Evolutionary conservation across 2,113 vertebrate species (phyloP), one percentile per base, ranked within the genome.

Genomic region (Erythrocercus mccallii): DNA sequence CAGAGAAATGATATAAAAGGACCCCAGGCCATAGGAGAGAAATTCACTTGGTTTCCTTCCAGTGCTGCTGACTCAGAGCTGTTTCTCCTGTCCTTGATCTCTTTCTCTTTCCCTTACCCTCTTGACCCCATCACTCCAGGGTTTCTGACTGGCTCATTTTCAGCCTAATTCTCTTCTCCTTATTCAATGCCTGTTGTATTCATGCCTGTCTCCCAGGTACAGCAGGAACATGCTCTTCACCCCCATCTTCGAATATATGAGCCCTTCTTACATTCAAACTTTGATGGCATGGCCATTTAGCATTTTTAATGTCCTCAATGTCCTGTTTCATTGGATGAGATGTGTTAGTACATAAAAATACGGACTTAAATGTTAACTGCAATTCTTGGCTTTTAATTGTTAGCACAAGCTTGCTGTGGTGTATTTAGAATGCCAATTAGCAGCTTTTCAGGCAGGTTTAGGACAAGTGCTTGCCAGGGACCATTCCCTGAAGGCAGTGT

Each of bases 1-100:
- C 81, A 84, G 91, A 96, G 69, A 91, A 81, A 89, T 91, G 2
- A 77, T 86, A 80, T 62, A 80, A 96, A 91, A 78, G 42, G 88
- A 93, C 90, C 92, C 80, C 7, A 2, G 61, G 71, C 81, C 79
- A 66, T 88, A 71, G 78, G 56, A 93, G 54, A 86, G 74, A 96
- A 73, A 94, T 88, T 71, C 38, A 83, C 56, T 92, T 81, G 82
- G 84, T 94, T 95, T 86, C 61, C 15, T 94, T 80, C 60, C 90
- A 88, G 68, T n/a, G 58, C 66, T 90, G 78, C 87, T 90, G 71
- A 88, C 38, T 91, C 66, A 82, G 87, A 86, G 74, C 58, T 94
- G 64, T 77, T 42, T 83, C 58, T 45, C 42, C 19, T 83, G 40
- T 51, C 94, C 90, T 78, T 86, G 79, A 90, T 82, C 76, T 86